Base-by-base conservation (phyloP, 2,888 invertebrate species). In the Gymnosoma rotundatum region DNA sequence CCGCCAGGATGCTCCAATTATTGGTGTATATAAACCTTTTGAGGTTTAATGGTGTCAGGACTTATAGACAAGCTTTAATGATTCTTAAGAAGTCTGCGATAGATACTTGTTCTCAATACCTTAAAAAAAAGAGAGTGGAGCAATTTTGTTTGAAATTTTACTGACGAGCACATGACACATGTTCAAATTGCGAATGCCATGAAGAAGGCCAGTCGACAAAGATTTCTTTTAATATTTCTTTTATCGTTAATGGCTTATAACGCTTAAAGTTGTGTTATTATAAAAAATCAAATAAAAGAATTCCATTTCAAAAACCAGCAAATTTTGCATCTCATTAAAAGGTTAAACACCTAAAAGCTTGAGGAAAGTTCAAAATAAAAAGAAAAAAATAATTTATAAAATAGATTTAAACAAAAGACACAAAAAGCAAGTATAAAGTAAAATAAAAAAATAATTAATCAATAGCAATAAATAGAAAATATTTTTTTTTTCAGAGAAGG, bases 331-430 rank as follows among this genome's bases (percentile, higher is more conserved):
- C 36, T 64, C 20, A 56, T 58, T 58, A 56, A 78, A 38, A 74
- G 74, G 80, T 74, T 61, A 69, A 74, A 74, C 63, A 80, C 21
- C 80, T n/a, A 38, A 66, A 54, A 60, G 48, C 38, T 66, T 52
- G 50, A 66, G 63, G 64, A 60, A 70, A 72, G 7, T 78, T 54
- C 14, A 58, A 14, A 32, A 21, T 8, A 67, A 54, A 54, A 54
- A 52, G 50, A 52, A 75, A 7, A 64, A 18, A 38, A 50, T 14
- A 67, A 60, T 16, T 50, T n/a, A 14, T n/a, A 20, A 48, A 38
- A 60, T 9, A n/a, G 0, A 10, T 38, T 38, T 38, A 38, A 50
- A 38, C 25, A 14, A 25, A 14, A 32, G 0, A 9, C 21, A 8
- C 38, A 67, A 38, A 14, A 67, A 38, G 1, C 9, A 50, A 66